Conservation (phyloP, 2,797 vertebrate genomes). For the Lacerta bilineata region DNA sequence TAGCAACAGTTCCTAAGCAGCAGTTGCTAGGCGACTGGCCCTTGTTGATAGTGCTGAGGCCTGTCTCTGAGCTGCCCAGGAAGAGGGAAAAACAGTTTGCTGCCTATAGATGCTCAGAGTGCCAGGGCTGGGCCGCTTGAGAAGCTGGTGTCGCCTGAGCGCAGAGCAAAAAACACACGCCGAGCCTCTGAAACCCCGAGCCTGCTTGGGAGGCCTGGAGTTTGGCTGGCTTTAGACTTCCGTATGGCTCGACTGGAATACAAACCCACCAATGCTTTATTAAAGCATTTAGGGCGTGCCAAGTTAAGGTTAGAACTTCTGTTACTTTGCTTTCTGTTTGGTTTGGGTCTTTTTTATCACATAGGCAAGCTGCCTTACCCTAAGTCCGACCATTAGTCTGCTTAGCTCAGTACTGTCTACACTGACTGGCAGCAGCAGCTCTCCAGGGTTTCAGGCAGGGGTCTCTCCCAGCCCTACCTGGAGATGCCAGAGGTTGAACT, state of each 20-base stretch:
- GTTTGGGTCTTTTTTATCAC: background rate
- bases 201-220: background rate
- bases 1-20: constrained; percentile 79
- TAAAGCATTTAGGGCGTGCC: background rate
- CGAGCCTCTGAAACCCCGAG: background rate
- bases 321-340: background rate
- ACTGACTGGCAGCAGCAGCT: no score
- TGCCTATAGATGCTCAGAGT: rapidly evolving
- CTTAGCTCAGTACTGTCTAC: no score
- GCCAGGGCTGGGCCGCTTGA: background rate
- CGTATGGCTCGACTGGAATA: background rate
- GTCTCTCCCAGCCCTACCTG: no score
- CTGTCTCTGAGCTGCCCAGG: constrained; percentile 23
- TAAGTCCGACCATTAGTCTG: no score
- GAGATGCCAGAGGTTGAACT: no score
- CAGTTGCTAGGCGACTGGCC: constrained; percentile 77
- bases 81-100: background rate
- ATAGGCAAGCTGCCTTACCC: background rate
- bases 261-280: constrained; percentile 16
- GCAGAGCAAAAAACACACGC: background rate
- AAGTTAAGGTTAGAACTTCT: constrained; percentile 50
- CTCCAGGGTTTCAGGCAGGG: no score
- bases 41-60: constrained; percentile 72
- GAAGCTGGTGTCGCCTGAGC: background rate
- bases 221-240: background rate